Evolutionary conservation across 2,888 invertebrate species (phyloP).

Genomic region (Pristionchus mayeri): DNA sequence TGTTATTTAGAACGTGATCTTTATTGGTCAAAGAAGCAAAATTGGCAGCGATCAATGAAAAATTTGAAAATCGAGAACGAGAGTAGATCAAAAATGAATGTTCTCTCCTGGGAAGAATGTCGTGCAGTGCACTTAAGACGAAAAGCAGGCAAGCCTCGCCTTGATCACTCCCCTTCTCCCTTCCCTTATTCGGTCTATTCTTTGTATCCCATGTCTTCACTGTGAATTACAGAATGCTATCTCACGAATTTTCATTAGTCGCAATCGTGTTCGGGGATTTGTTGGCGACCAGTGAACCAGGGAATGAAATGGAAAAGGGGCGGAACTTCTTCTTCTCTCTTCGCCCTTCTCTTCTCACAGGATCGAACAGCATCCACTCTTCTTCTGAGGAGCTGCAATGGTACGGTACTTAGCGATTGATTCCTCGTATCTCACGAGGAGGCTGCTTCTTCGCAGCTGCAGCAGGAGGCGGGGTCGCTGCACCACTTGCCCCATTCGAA

Average conservation of each 20-base stretch:
- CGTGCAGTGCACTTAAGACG: neutral
- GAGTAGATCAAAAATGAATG: neutral
- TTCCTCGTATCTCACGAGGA: neutral
- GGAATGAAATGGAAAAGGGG: neutral
- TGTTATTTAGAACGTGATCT: too few species aligned
- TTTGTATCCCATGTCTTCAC: neutral
- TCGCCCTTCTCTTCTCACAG: neutral
- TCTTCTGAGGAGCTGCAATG: neutral
- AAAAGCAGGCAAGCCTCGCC: neutral
- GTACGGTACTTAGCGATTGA: neutral
- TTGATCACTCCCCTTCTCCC: too few species aligned
- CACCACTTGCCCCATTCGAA: neutral
- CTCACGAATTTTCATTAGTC: slow-evolving; percentile 27
- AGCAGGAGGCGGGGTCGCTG: neutral
- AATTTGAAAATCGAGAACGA: neutral
- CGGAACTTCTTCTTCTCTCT: neutral
- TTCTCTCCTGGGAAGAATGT: neutral
- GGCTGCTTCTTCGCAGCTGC: neutral
- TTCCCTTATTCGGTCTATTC: neutral
- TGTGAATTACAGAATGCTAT: too few species aligned
- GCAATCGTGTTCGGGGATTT: neutral
- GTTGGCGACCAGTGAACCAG: neutral
- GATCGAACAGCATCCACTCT: neutral
- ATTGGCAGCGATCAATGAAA: too few species aligned
- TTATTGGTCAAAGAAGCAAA: too few species aligned